Evolutionary conservation across 2,888 invertebrate species (phyloP).

Genomic region (Platycheirus albimanus): DNA sequence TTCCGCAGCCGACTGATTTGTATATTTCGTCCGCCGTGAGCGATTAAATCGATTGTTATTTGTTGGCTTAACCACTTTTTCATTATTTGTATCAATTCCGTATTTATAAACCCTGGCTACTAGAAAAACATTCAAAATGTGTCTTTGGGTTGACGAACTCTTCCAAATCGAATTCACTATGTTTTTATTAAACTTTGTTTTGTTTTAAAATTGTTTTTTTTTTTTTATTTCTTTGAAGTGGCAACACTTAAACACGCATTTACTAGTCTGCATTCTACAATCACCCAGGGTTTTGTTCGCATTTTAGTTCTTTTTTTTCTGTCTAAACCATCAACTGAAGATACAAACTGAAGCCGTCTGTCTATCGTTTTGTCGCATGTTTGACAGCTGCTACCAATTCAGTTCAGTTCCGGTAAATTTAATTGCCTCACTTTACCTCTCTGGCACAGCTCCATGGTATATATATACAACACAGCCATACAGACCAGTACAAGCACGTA

Average conservation of each 20-base stretch:
- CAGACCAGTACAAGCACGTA: slow-evolving; percentile 23
- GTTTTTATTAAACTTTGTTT: too few species aligned
- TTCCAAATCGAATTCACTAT: too few species aligned
- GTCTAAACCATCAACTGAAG: neutral
- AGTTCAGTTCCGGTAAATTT: slow-evolving; percentile 66
- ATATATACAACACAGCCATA: neutral
- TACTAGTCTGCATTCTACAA: neutral
- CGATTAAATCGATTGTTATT: too few species aligned
- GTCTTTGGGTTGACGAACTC: too few species aligned
- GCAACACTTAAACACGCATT: slow-evolving; percentile 13
- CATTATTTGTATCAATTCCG: too few species aligned
- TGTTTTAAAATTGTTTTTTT: too few species aligned
- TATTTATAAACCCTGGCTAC: too few species aligned
- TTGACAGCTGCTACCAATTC: slow-evolving; percentile 56
- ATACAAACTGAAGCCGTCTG: slow-evolving; percentile 22
- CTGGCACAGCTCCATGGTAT: neutral
- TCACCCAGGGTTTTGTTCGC: slow-evolving; percentile 8
- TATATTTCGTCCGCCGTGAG: too few species aligned
- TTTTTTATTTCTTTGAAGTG: neutral
- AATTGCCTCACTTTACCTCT: slow-evolving; percentile 60
- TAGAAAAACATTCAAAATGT: too few species aligned
- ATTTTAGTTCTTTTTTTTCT: neutral
- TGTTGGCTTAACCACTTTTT: too few species aligned
- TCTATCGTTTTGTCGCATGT: slow-evolving; percentile 22
- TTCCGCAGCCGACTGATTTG: too few species aligned